Evolutionary conservation across 2,113 vertebrate genomes (phyloP).

Genomic region (Gymnogyps californianus): DNA sequence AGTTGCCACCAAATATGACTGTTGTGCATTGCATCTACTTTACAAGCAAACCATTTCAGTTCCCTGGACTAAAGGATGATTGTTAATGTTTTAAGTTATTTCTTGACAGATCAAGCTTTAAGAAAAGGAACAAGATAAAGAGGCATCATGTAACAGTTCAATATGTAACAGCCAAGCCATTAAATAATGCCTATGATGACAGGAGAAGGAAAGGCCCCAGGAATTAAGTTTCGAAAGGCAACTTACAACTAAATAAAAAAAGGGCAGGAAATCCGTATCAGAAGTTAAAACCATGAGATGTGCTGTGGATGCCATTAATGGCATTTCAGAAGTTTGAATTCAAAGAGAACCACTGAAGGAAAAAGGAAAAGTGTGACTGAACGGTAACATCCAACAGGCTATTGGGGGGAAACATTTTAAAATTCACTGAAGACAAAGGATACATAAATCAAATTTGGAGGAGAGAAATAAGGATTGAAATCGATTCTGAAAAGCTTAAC

Average conservation of each 20-base stretch:
- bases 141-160: background rate
- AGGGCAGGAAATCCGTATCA: background rate
- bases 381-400: background rate
- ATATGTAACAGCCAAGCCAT: background rate
- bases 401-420: background rate
- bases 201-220: background rate
- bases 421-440: background rate
- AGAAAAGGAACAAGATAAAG: background rate
- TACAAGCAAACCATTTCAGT: background rate
- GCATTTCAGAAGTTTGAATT: background rate
- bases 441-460: background rate
- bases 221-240: background rate
- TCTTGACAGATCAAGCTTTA: background rate
- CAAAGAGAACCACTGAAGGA: background rate
- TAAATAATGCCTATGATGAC: background rate
- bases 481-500: background rate
- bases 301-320: background rate
- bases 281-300: background rate
- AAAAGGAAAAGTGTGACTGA: background rate
- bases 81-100: background rate
- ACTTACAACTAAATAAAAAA: background rate
- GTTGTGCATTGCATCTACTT: background rate
- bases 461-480: background rate
- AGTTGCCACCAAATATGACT: background rate
- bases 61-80: background rate